phyloP scores from a whole-genome alignment of 2,113 vertebrate species.

The Opisthocomus hoazin region DNA sequence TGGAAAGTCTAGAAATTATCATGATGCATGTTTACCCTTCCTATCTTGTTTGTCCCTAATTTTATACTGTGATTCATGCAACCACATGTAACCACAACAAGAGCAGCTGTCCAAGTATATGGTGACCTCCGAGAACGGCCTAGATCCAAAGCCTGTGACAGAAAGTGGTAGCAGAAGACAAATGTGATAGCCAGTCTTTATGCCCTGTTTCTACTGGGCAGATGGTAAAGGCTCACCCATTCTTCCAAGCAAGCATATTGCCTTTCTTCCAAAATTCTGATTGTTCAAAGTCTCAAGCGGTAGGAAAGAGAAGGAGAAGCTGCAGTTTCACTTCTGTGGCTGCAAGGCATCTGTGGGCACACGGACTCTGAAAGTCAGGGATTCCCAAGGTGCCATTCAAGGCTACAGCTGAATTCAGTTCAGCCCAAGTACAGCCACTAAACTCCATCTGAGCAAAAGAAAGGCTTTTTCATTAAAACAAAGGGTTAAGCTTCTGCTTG shows the following conservation, averaged over 20 bases:
- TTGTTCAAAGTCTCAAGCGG: not conserved
- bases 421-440: not conserved
- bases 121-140: not conserved
- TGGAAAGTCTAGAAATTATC: not conserved
- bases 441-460: not conserved
- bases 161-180: not conserved
- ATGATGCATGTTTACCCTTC: not conserved
- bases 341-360: not conserved
- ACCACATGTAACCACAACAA: not conserved
- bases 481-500: not conserved
- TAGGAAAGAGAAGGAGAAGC: not conserved
- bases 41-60: not conserved
- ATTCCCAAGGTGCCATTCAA: not conserved
- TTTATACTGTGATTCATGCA: not conserved
- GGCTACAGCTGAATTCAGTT: not conserved
- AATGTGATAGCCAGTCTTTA: not conserved
- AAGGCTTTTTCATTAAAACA: not conserved
- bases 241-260: not conserved
- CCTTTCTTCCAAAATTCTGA: not conserved
- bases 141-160: not conserved
- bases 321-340: not conserved
- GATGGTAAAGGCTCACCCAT: not conserved
- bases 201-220: not conserved
- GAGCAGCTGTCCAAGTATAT: not conserved
- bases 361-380: not conserved